A percentile compares a stretch with the other conserved stretches of the same genome.
phyloP scores from a whole-genome alignment of 2,888 invertebrate genomes.

The Dendrolimus houi region DNA sequence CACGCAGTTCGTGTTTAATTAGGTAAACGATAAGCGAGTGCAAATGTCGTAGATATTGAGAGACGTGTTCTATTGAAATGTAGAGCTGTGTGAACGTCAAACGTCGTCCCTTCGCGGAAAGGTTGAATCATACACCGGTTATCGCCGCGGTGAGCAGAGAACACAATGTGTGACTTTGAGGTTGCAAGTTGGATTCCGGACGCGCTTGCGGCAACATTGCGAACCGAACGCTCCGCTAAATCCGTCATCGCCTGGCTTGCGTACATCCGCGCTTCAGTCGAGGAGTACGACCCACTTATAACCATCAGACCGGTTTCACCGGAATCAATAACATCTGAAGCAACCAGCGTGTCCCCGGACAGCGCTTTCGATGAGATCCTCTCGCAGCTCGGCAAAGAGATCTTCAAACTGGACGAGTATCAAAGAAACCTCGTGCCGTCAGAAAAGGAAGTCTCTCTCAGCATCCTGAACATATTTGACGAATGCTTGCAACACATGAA shows the following conservation, averaged over 20 bases:
- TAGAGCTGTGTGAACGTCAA: constrained; percentile 35
- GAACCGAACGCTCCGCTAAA: constrained; percentile 45
- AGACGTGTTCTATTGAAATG: constrained; percentile 14
- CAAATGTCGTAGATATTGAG: constrained; percentile 56
- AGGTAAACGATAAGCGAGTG: constrained; percentile 65
- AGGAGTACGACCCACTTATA: constrained; percentile 63
- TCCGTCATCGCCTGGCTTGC: constrained; percentile 64
- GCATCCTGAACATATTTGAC: constrained; percentile 67
- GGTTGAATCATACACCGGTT: constrained; percentile 72
- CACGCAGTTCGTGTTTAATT: constrained; percentile 41
- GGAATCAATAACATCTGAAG: constrained; percentile 22
- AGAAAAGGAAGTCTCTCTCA: constrained; percentile 49
- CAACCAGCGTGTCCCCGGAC: constrained; percentile 30
- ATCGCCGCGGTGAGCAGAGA: constrained; percentile 37
- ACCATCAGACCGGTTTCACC: constrained; percentile 36
- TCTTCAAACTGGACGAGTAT: constrained; percentile 64
- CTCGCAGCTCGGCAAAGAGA: constrained; percentile 64
- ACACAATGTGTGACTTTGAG: constrained; percentile 46
- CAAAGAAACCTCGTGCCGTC: constrained; percentile 46
- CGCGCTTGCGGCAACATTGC: constrained; percentile 64
- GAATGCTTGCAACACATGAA: constrained; percentile 60
- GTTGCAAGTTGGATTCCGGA: constrained; percentile 70
- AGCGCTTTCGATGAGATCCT: constrained; percentile 68
- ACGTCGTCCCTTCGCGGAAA: constrained; percentile 60
- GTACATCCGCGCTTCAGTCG: constrained; percentile 46